phyloP scores from a whole-genome alignment of 2,888 invertebrate genomes.

The Cryptocheilus praepositus region DNA sequence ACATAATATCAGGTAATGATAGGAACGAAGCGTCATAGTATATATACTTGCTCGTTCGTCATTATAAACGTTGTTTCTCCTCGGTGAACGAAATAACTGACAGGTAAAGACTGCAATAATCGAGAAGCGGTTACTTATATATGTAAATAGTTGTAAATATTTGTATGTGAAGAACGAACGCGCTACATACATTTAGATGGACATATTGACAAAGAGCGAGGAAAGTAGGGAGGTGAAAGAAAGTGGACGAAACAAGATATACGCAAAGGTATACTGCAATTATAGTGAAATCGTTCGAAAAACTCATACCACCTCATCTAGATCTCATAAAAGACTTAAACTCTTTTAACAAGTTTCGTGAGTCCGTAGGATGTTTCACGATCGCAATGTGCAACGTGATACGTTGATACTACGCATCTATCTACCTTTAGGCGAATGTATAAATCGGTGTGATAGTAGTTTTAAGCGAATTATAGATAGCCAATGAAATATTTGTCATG shows the following conservation, averaged over 20 bases:
- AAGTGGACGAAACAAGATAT: slow-evolving; percentile 12
- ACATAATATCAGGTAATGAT: too few relatives aligned
- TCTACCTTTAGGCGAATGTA: slow-evolving; percentile 65
- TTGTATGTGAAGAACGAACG: slow-evolving; percentile 53
- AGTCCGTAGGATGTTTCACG: slow-evolving; percentile 6
- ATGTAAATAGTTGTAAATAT: slow-evolving; percentile 72
- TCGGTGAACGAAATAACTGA: slow-evolving; percentile 41
- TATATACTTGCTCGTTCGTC: too few relatives aligned
- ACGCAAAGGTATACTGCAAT: slow-evolving; percentile 9
- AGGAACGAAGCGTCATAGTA: too few relatives aligned
- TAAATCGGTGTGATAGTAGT: slow-evolving; percentile 75
- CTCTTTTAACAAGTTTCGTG: slow-evolving; percentile 1
- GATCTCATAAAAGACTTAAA: slow-evolving; percentile 9
- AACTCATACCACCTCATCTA: slow-evolving; percentile 13
- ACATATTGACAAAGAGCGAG: too few relatives aligned
- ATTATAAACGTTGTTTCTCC: not conserved
- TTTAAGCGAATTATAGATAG: slow-evolving; percentile 66
- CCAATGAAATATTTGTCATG: slow-evolving; percentile 62
- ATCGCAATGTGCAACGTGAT: slow-evolving; percentile 12
- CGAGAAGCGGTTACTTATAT: slow-evolving; percentile 38
- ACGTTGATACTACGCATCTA: slow-evolving; percentile 55
- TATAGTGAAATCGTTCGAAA: slow-evolving; percentile 16
- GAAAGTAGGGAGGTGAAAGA: not conserved
- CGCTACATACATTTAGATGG: slow-evolving; percentile 24
- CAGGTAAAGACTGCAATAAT: slow-evolving; percentile 36